phyloP scores from a whole-genome alignment of 2,888 invertebrate species.

The Phengaris alcon region DNA sequence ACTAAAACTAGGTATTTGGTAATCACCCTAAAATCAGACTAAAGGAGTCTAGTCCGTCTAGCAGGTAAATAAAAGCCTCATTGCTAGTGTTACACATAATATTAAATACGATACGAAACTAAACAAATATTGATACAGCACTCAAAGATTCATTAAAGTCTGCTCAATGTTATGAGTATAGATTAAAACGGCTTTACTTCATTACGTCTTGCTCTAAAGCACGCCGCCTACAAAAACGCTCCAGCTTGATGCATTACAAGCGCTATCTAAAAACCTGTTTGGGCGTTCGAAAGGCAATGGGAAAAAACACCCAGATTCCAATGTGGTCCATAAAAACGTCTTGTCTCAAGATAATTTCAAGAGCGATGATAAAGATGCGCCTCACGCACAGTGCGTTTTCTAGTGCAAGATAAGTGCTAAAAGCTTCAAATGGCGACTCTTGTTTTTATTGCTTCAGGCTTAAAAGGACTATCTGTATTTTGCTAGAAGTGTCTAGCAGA shows the following conservation, averaged over 20 bases:
- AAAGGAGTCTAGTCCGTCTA: not conserved
- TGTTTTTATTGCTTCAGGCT: not conserved
- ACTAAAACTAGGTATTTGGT: not conserved
- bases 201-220: slow-evolving; percentile 69
- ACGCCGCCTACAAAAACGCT: slow-evolving; percentile 73
- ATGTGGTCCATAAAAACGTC: slow-evolving; percentile 76
- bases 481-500: not conserved
- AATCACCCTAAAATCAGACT: not conserved
- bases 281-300: slow-evolving; percentile 69
- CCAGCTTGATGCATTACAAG: slow-evolving; percentile 76
- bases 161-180: slow-evolving; percentile 16
- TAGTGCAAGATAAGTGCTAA: slow-evolving; percentile 25
- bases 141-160: slow-evolving; percentile 5
- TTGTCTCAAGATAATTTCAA: slow-evolving; percentile 72
- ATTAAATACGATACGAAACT: not conserved
- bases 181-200: slow-evolving; percentile 40
- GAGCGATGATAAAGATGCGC: slow-evolving; percentile 56
- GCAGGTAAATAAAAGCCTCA: not conserved
- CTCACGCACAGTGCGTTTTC: slow-evolving; percentile 48
- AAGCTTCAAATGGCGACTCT: slow-evolving; percentile 21
- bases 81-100: too few species aligned
- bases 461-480: not conserved
- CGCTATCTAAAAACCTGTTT: slow-evolving; percentile 79
- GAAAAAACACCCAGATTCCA: slow-evolving; percentile 75
- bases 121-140: not conserved